A percentile compares a stretch with the other conserved stretches of the same genome.
Evolutionary conservation across 2,797 vertebrate species (phyloP).

Genomic region (Pseudomugil gertrudae): DNA sequence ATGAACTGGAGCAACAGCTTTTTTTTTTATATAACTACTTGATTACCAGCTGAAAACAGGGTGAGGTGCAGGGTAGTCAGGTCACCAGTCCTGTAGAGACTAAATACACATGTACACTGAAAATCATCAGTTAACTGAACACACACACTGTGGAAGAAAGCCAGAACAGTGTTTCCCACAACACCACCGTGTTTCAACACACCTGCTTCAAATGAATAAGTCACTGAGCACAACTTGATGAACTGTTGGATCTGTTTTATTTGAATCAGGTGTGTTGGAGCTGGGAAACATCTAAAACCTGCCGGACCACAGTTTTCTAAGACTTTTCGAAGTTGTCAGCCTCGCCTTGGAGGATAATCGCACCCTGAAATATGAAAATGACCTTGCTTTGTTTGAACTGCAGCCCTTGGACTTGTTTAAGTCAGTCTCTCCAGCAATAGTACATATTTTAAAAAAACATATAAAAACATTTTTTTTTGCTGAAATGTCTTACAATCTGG

Average conservation of each 20-base stretch:
- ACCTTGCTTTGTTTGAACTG: constrained; percentile 22
- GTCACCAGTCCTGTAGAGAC: too few species aligned
- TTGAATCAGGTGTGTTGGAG: not conserved
- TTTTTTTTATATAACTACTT: not conserved
- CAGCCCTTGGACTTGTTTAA: constrained; percentile 31
- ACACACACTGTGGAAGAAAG: too few species aligned
- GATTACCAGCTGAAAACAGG: not conserved
- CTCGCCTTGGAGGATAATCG: constrained; percentile 49
- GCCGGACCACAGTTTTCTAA: too few species aligned
- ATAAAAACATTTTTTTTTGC: constrained; percentile 17
- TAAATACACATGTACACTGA: too few species aligned
- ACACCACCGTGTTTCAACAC: too few species aligned
- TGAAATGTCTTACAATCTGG: constrained; percentile 16
- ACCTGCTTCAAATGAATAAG: not conserved
- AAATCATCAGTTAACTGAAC: too few species aligned
- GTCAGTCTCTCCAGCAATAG: constrained; percentile 37
- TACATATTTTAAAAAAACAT: constrained; percentile 23
- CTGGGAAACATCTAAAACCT: not conserved
- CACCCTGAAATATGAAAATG: constrained; percentile 41
- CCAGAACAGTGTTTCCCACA: too few species aligned
- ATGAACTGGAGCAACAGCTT: constrained; percentile 14
- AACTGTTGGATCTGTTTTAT: not conserved
- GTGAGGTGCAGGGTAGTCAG: too few species aligned
- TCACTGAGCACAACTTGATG: not conserved
- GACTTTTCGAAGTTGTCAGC: too few species aligned